Base-by-base conservation (phyloP, 2,113 vertebrate genomes). In the Elgaria multicarinata region DNA sequence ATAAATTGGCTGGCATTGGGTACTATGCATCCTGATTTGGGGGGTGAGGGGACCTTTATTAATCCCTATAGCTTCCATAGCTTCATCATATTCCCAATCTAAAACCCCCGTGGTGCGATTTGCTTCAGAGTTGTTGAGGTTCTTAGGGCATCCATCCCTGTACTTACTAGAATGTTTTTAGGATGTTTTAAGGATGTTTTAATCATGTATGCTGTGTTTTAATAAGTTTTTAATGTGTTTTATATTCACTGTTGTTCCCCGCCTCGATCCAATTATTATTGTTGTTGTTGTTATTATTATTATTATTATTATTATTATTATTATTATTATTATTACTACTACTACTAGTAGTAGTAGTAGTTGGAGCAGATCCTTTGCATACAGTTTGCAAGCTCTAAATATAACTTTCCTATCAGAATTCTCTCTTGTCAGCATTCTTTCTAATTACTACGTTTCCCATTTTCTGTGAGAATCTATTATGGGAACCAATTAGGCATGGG, bases 21-120 rank as follows among this genome's bases (percentile, higher is more conserved):
- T 62, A 62, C 58, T 62, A 24, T 75, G 72, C 36, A 75, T 12
- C 14, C 42, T 42, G 39, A 42, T 18, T 75, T 39, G 13, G 36
- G n/a, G 18, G 58, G 36, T 20, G 36, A 5, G 5, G 36, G 36
- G 39, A 6, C 16, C 72, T 22, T 5, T 39, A 13, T 87, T 64
- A 46, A 26, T 46, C 39, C n/a, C 36, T 66, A 66, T 67, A 20
- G 1, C 14, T 42, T 5, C 69, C 31, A 0, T 0, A 0, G 18
- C 66, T 14, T 7, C 14, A n/a, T 6, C 18, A 31, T 4, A 31
- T 71, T n/a, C 77, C 76, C 50, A 64, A 67, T 89, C 88, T 7
- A 83, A 91, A 91, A 85, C 31, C 44, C 83, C 3, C 18, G 82
- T 85, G 77, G 6, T 91, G 0, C 83, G 39, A 26, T 20, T 20